phyloP scores from a whole-genome alignment of 2,888 invertebrate species.

The Napeogenes inachia region DNA sequence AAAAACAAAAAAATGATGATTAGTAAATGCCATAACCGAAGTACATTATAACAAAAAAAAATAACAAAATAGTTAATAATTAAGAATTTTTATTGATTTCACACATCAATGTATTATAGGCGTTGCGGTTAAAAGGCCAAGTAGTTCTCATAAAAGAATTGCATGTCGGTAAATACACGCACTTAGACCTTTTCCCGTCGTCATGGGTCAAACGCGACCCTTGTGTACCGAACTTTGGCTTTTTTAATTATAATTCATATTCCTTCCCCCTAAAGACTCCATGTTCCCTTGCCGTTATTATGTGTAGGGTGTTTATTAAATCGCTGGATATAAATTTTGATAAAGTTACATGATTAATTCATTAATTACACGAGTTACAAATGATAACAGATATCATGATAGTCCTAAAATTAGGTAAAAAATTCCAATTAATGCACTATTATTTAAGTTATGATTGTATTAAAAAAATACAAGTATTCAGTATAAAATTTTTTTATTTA shows the following conservation, averaged over 20 bases:
- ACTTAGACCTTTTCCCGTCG: constrained; percentile 5
- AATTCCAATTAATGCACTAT: too few relatives aligned
- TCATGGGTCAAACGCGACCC: constrained; percentile 6
- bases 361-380: not conserved
- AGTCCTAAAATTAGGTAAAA: not conserved
- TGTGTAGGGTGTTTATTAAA: constrained; percentile 4
- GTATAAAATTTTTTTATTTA: too few relatives aligned
- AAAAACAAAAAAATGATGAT: too few relatives aligned
- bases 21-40: too few relatives aligned
- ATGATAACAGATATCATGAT: not conserved
- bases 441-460: too few relatives aligned
- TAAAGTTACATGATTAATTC: constrained; percentile 7
- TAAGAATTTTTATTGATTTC: not conserved
- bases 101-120: not conserved
- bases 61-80: not conserved
- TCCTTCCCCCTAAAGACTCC: constrained; percentile 2
- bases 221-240: constrained; percentile 5
- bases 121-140: not conserved
- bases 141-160: not conserved
- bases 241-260: constrained; percentile 6
- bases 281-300: not conserved
- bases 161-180: constrained; percentile 3
- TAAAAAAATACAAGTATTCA: too few relatives aligned
- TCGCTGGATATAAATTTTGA: constrained; percentile 4
- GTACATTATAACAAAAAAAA: too few relatives aligned